These are phyloP conservation scores for Achlya flavicornis DNA, from an alignment of 2,888 invertebrate species.

Conservation along the genomic window DNA sequence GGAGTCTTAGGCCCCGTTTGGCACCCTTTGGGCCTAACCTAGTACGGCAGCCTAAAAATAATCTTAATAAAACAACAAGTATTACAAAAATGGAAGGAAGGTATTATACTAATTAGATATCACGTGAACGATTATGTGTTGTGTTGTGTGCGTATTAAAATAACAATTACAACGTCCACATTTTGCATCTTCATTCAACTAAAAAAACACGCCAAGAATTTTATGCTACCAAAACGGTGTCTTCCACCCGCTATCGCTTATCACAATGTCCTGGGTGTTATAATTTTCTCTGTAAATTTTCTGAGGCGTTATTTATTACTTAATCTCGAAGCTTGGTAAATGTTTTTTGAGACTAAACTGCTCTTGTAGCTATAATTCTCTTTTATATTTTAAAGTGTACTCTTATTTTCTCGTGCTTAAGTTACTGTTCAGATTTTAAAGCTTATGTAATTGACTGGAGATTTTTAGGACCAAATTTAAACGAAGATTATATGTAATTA, in stretches of 20 bases:
- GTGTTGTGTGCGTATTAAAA: no score
- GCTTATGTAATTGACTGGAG: background rate
- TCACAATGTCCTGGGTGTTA: conserved; percentile 51
- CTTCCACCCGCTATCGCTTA: conserved; percentile 45
- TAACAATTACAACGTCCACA: no score
- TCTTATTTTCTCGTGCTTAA: conserved; percentile 15
- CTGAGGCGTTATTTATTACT: conserved; percentile 78
- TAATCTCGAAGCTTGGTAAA: conserved; percentile 76
- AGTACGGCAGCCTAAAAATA: no score
- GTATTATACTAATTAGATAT: no score
- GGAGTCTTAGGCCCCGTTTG: no score
- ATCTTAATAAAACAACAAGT: no score
- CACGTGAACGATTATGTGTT: no score
- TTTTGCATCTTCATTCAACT: no score
- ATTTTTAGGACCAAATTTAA: background rate
- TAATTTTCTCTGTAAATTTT: conserved; percentile 77
- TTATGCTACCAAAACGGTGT: background rate
- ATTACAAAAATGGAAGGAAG: no score
- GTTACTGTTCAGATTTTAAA: conserved; percentile 1
- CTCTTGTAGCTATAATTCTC: conserved; percentile 49
- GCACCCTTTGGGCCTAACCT: no score
- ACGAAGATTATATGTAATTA: background rate
- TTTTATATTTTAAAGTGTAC: conserved; percentile 46
- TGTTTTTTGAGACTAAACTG: conserved; percentile 71
- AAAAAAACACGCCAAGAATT: background rate